A percentile compares a stretch with the other conserved stretches of the same genome.
phyloP scores from a whole-genome alignment of 2,797 vertebrate genomes.

The Galaxias olidus region DNA sequence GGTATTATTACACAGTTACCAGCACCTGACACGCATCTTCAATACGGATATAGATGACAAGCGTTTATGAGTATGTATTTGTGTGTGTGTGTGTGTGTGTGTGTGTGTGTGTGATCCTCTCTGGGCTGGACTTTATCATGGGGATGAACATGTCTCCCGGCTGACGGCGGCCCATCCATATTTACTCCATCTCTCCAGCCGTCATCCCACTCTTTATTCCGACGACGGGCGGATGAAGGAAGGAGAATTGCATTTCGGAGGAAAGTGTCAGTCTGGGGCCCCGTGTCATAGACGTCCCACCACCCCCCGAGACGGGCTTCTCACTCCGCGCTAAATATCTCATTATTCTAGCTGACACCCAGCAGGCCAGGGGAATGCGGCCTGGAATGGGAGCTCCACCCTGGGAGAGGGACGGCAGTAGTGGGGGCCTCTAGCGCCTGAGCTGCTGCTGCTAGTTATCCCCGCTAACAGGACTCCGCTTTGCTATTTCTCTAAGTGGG shows the following conservation, averaged over 20 bases:
- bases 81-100: not conserved
- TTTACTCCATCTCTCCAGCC: constrained; percentile 50
- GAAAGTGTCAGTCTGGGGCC: constrained; percentile 48
- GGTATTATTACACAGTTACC: constrained; percentile 5
- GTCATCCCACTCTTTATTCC: constrained; percentile 48
- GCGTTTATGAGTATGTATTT: constrained; percentile 6
- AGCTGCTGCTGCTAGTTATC: constrained; percentile 9
- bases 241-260: constrained; percentile 57
- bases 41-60: constrained; percentile 9
- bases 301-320: constrained; percentile 54
- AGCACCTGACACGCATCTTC: constrained; percentile 5
- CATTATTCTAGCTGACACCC: constrained; percentile 67
- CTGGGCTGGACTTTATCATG: constrained; percentile 44
- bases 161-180: constrained; percentile 41
- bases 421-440: constrained; percentile 14
- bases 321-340: constrained; percentile 65
- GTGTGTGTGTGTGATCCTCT: not conserved
- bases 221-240: constrained; percentile 42
- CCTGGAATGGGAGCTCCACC: constrained; percentile 52
- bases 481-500: not conserved
- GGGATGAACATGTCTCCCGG: constrained; percentile 43
- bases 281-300: constrained; percentile 34
- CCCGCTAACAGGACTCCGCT: constrained; percentile 8
- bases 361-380: constrained; percentile 34
- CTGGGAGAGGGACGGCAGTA: constrained; percentile 32